Evolutionary conservation across 2,888 invertebrate species (phyloP), one percentile per base, ranked within the genome.

Genomic region (Agonum fuliginosum): DNA sequence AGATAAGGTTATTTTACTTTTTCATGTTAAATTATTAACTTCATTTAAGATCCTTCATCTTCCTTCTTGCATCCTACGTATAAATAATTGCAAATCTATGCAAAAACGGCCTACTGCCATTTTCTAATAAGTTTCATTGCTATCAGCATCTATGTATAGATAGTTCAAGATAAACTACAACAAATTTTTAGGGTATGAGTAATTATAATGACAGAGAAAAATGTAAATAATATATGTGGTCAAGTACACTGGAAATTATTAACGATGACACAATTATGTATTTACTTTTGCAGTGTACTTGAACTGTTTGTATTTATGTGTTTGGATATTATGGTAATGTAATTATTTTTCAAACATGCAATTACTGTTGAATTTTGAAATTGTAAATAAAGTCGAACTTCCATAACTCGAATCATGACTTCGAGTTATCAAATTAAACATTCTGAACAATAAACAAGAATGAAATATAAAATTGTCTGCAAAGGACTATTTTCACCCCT

Each of bases 251-350:
- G 6, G 12, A 17, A 41, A 41, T 17, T 17, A 46, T 17, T 17
- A 4, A 46, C 14, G 46, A 46, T 46, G 46, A 46, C 46, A 46
- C 46, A 46, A 6, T 46, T 46, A 46, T 46, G n/a, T 46, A 46
- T 46, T 46, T 46, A 46, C 17, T 3, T 37, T 12, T 37, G 1
- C n/a, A 37, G 37, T 46, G 46, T 46, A 46, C 46, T 46, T 46
- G 46, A 46, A 46, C 14, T 46, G 19, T 46, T 30, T 30, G n/a
- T n/a, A n/a, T 37, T n/a, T 1, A 37, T 1, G 37, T 37, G 1
- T 12, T 37, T 8, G 6, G 8, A 37, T 6, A n/a, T n/a, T 37
- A 37, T 10, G n/a, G 37, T 37, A 37, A n/a, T 37, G n/a, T 2
- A 37, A 10, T n/a, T n/a, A 37, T 37, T 37, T 1, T 37, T 37